A percentile compares a stretch with the other conserved stretches of the same genome.
Evolutionary conservation across 1,140 invertebrate species (phyloP).

Genomic region (Odontomachus brunneus): DNA sequence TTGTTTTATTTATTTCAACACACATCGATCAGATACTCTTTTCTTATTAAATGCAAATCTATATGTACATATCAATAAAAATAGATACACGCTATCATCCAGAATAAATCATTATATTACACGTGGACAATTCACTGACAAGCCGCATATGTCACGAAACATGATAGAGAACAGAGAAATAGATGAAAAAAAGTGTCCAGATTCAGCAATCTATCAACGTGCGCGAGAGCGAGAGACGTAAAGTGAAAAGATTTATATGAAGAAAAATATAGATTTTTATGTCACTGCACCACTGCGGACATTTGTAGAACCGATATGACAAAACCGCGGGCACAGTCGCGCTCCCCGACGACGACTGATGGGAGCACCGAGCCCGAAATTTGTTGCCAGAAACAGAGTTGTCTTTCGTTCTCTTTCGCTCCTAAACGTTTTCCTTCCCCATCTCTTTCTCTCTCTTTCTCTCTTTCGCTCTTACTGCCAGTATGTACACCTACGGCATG

Average conservation of each 20-base stretch:
- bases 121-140: neutral
- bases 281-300: conserved; percentile 54
- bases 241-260: neutral
- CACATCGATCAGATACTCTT: conserved; percentile 1
- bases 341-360: conserved; percentile 61
- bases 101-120: neutral
- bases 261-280: neutral
- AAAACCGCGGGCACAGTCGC: conserved; percentile 29
- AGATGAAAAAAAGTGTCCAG: neutral
- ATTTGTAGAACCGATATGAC: conserved; percentile 1
- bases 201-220: neutral
- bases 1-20: neutral
- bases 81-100: neutral
- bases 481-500: neutral
- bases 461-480: conserved; percentile 21
- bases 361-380: conserved; percentile 52
- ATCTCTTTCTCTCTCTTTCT: conserved; percentile 43
- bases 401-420: conserved; percentile 49
- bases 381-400: conserved; percentile 56
- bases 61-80: neutral
- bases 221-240: neutral
- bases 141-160: neutral
- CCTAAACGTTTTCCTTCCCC: neutral
- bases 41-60: neutral
- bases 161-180: neutral